A percentile compares a stretch with the other conserved stretches of the same genome.
These are phyloP conservation scores for Zootermopsis nevadensis DNA, from an alignment of 2,888 invertebrate genomes.

Conservation along the genomic window DNA sequence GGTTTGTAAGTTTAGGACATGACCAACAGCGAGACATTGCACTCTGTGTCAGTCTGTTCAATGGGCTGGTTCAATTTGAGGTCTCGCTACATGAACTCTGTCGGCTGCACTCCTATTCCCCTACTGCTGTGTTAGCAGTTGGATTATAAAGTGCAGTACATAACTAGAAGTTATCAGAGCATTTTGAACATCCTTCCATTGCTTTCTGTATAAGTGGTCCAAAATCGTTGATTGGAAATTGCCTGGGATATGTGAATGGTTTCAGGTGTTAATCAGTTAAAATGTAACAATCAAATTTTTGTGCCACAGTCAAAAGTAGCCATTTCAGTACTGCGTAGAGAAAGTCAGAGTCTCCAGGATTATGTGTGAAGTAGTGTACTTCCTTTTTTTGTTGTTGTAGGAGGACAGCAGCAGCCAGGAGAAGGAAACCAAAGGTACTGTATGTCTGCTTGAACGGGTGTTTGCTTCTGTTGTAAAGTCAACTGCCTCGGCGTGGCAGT, in stretches of 20 bases:
- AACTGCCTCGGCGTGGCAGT: not conserved
- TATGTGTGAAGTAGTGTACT: not conserved
- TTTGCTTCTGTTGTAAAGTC: not conserved
- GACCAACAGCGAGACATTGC: not conserved
- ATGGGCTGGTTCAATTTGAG: constrained; percentile 19
- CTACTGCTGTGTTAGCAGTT: not conserved
- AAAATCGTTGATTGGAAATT: no score
- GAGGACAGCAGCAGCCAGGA: constrained; percentile 69
- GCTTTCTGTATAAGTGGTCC: no score
- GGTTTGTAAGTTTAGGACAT: no score
- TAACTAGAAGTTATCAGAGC: no score
- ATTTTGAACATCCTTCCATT: no score
- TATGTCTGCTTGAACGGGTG: not conserved
- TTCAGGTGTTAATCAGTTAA: no score
- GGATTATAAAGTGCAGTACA: constrained; percentile 16
- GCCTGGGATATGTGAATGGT: no score
- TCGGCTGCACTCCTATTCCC: not conserved
- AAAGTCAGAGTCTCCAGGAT: no score
- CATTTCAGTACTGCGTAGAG: no score
- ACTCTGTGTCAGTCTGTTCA: constrained; percentile 19
- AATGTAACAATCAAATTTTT: no score
- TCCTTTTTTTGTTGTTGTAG: constrained; percentile 58
- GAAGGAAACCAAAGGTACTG: constrained; percentile 66
- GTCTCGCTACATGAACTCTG: not conserved
- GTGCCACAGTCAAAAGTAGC: no score